Evolutionary conservation across 92 coral and sea anemone species (phyloP), one percentile per base, ranked within the genome.

Genomic region (Palythoa caribaeorum): DNA sequence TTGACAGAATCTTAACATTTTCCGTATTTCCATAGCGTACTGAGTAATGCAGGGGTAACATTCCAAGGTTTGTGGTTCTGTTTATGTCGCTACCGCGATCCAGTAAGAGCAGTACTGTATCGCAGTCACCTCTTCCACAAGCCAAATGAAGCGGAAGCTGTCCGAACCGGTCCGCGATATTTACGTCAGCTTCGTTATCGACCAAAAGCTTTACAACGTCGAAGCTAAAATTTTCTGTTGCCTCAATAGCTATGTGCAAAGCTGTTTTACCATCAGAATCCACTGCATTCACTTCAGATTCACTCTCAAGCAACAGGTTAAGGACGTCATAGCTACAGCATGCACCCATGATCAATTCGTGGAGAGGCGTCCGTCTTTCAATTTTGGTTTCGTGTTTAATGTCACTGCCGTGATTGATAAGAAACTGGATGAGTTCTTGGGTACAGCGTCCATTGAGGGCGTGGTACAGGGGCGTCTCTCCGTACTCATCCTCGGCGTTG

Each of bases 181-280:
- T 50, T n/a, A 54, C 90, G 14, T 47, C 62, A 8, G 93, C 87
- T 44, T 76, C 86, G 86, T 81, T 66, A 48, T 37, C 37, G 39
- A 88, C 19, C 78, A 90, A 84, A 52, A 79, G 73, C 50, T 80
- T 87, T 36, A 73, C 87, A 5, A 86, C 51, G 16, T 79, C 87
- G 17, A 20, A 68, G 19, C 86, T 81, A 70, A 79, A 70, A 81
- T 86, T 80, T n/a, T 81, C 90, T 57, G 60, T 79, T 9, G 69
- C 90, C 44, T 81, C 86, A 71, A 80, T 88, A 62, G 90, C 90
- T 3, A 90, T 55, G 40, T 90, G 93, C 19, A 90, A 80, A 9
- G 93, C 38, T 15, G 93, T 90, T 28, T 66, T 69, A n/a, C 79
- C 65, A 5, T 86, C 87, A 55, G 12, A 17, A 63, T 90, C 90